Evolutionary conservation across 2,888 invertebrate genomes (phyloP).

Genomic region (Drosophila fungiperda): DNA sequence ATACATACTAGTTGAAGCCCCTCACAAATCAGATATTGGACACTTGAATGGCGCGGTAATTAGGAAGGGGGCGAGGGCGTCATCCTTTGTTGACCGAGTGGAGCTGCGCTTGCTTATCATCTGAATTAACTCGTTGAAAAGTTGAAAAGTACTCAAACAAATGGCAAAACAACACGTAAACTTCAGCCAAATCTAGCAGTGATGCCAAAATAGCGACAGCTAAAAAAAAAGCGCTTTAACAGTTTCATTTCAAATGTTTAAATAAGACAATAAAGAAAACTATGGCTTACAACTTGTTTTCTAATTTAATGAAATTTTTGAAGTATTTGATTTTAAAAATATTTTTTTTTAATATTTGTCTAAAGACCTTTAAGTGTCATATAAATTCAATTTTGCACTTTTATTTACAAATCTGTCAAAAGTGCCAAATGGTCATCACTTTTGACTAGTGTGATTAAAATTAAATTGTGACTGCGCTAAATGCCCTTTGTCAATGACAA

Average conservation of each 20-base stretch:
- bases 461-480: background rate
- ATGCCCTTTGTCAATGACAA: constrained; percentile 10
- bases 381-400: background rate
- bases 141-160: background rate
- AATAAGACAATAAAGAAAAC: background rate
- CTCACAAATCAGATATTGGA: background rate
- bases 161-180: constrained; percentile 1
- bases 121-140: background rate
- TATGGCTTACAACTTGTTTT: background rate
- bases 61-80: background rate
- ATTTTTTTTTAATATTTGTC: background rate
- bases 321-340: background rate
- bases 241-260: too few relatives aligned
- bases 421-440: background rate
- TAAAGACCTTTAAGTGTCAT: background rate
- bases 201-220: background rate
- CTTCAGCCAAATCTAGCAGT: background rate
- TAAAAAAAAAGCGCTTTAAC: background rate
- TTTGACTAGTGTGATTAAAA: background rate
- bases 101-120: constrained; percentile 4
- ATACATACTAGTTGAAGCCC: background rate
- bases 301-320: background rate
- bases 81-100: background rate
- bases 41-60: background rate
- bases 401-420: background rate